Base-by-base conservation (phyloP, 2,113 vertebrate genomes). In the Vulpes lagopus region DNA sequence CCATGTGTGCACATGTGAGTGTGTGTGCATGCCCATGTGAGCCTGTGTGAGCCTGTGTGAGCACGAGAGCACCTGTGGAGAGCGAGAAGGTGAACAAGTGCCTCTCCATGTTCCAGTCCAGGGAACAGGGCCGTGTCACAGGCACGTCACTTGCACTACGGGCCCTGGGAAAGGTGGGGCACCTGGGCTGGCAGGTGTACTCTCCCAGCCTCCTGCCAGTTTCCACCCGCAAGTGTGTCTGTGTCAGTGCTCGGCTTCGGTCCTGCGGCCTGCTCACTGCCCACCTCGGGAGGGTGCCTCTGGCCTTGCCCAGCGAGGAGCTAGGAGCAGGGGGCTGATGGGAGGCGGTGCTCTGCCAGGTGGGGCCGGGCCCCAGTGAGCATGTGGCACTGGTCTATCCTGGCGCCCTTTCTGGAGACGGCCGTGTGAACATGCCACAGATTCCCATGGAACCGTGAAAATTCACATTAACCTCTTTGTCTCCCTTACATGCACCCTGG, bases 61-160 rank as follows among this genome's bases (percentile, higher is more conserved):
- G 25, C 62, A 17, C 5, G 62, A 5, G 15, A 0, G 35, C 20
- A 5, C 11, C 10, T 12, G 0, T 10, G 59, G 20, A 6, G 23
- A 1, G 38, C 8, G 23, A 15, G 67, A 11, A 20, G 67, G 32
- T 8, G 73, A 3, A 2, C 1, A 14, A 16, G 43, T 4, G 12
- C 43, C 20, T 5, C 7, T 0, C 43, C 0, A 0, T 2, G 0
- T 15, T 15, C 73, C 1, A 15, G 73, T 15, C 27, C 43, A 0
- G 0, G 12, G 43, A 8, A 3, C 11, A 8, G 23, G 15, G 43
- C 73, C 4, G 38, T 27, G 23, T 76, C n/a, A 35, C 32, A 20
- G 67, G 17, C 67, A 19, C 0, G 30, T 67, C 2, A 3, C 32
- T n/a, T 32, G 6, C 17, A 15, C 32, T 8, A 8, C 16, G 0